These are phyloP conservation scores for Brachionus calyciflorus DNA, from an alignment of 1,140 invertebrate genomes.

Conservation along the genomic window DNA sequence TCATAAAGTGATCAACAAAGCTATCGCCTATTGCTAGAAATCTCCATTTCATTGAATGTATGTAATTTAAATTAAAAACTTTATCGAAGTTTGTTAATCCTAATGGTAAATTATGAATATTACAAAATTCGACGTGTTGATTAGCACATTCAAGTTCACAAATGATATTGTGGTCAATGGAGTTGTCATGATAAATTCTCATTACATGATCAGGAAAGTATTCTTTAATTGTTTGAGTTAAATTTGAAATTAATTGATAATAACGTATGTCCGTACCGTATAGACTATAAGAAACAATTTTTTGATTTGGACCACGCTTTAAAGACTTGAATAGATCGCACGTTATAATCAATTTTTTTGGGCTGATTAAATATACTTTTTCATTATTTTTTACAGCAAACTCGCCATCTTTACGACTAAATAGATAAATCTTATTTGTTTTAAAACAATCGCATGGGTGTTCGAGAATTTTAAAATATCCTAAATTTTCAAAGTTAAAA, in stretches of 20 bases:
- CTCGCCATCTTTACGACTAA: too few relatives aligned
- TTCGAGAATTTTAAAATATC: too few relatives aligned
- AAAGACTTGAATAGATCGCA: neutral
- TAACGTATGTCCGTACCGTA: neutral
- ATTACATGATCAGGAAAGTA: neutral
- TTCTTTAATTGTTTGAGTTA: neutral
- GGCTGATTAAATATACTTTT: too few relatives aligned
- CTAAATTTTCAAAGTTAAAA: too few relatives aligned
- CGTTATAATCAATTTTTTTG: too few relatives aligned
- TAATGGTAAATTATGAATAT: neutral
- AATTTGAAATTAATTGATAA: neutral
- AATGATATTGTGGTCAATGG: neutral
- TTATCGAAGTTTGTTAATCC: neutral
- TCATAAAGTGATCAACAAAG: neutral
- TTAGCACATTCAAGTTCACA: neutral
- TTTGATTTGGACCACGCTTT: slow-evolving; percentile 24
- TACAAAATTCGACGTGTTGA: too few relatives aligned
- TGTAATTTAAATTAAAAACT: neutral
- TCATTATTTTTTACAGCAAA: too few relatives aligned
- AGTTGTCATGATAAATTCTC: slow-evolving; percentile 7
- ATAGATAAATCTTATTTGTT: too few relatives aligned
- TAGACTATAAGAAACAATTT: slow-evolving; percentile 29
- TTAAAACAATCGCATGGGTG: too few relatives aligned
- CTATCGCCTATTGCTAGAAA: slow-evolving; percentile 10
- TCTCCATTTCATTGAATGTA: neutral